These are phyloP conservation scores for Abramis brama DNA, from an alignment of 2,113 vertebrate species.

Conservation along the genomic window DNA sequence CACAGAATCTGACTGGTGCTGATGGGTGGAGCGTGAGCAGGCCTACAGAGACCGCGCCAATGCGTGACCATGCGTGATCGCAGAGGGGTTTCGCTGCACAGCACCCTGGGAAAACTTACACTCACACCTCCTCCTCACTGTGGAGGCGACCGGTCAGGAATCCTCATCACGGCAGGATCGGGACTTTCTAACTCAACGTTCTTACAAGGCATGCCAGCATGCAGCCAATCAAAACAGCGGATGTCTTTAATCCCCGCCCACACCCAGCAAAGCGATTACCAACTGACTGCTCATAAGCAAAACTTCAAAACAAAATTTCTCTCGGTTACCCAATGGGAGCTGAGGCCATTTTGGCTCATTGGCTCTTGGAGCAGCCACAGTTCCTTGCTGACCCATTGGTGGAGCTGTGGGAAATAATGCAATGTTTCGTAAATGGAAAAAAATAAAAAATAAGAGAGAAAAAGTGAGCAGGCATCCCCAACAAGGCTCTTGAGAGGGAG, in stretches of 20 bases:
- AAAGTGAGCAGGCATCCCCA: conserved; percentile 25
- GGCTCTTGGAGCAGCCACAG: conserved; percentile 57
- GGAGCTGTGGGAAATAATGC: conserved; percentile 68
- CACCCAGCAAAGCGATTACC: conserved; percentile 60
- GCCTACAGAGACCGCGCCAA: conserved; percentile 35
- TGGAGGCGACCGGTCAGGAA: conserved; percentile 31
- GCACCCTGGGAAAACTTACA: conserved; percentile 57
- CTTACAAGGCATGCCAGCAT: conserved; percentile 69
- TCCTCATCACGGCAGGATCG: conserved; percentile 48
- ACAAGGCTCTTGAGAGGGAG: conserved; percentile 31
- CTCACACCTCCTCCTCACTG: conserved; percentile 24
- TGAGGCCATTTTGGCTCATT: conserved; percentile 60
- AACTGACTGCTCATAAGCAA: conserved; percentile 59
- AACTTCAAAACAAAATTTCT: conserved; percentile 48
- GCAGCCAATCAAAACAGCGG: conserved; percentile 66
- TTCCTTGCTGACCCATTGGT: conserved; percentile 66
- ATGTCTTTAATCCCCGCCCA: conserved; percentile 37
- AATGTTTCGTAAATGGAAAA: conserved; percentile 36
- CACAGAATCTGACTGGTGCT: conserved; percentile 28
- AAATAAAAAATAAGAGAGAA: neutral
- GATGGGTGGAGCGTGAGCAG: conserved; percentile 41
- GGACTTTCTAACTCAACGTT: conserved; percentile 47
- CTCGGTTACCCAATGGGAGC: conserved; percentile 66
- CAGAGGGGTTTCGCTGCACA: conserved; percentile 8
- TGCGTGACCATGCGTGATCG: conserved; percentile 50